These are phyloP conservation scores for Polyommatus iphigenia DNA, from an alignment of 2,888 invertebrate genomes.

Conservation along the genomic window DNA sequence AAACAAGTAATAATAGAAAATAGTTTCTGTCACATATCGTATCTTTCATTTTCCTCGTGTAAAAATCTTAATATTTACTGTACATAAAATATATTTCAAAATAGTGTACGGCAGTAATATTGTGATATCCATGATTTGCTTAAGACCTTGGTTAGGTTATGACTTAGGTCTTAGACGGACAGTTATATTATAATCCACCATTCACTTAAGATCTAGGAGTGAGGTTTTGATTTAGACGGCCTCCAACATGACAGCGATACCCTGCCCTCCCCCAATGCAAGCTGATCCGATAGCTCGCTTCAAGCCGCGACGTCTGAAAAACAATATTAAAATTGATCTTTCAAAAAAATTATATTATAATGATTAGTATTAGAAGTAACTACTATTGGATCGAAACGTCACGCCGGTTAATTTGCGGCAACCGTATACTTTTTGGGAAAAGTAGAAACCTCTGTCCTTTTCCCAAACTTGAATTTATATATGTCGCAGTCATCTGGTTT, in stretches of 20 bases:
- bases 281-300: conserved; percentile 96
- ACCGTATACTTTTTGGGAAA: no score
- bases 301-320: conserved; percentile 87
- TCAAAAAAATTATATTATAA: no score
- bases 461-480: no score
- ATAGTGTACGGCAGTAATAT: background rate
- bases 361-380: no score
- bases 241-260: conserved; percentile 96
- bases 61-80: background rate
- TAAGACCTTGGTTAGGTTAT: background rate
- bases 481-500: no score
- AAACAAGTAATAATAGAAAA: background rate
- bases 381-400: no score
- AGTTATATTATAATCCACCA: conserved; percentile 5
- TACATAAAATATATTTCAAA: background rate
- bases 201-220: background rate
- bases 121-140: background rate
- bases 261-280: conserved; percentile 99
- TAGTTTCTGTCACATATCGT: background rate
- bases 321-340: no score
- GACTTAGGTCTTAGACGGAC: background rate
- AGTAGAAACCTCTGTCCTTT: no score
- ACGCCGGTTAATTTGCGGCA: no score
- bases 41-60: background rate
- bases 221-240: conserved; percentile 56